phyloP scores from a whole-genome alignment of 1,140 invertebrate genomes.

The roundworm (Caenorhabditis elegans) region DNA sequence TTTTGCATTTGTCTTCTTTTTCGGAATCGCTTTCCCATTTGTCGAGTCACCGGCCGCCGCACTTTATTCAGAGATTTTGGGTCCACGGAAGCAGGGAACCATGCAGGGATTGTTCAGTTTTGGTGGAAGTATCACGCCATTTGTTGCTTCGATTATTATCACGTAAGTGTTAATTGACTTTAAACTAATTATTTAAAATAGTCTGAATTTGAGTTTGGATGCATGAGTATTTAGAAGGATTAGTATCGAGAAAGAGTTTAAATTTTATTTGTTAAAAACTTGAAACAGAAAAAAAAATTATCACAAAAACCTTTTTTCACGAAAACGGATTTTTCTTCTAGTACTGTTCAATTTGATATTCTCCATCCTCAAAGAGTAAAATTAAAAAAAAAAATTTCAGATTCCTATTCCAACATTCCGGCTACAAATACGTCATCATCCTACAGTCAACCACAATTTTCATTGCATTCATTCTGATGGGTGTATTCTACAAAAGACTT shows the following conservation, averaged over 20 bases:
- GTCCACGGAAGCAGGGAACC: slow-evolving; percentile 46
- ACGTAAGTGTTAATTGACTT: slow-evolving; percentile 21
- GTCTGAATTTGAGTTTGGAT: too few species aligned
- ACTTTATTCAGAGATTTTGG: slow-evolving; percentile 47
- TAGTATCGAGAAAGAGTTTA: too few species aligned
- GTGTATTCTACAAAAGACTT: slow-evolving; percentile 39
- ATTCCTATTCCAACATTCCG: slow-evolving; percentile 44
- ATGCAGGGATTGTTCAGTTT: slow-evolving; percentile 49
- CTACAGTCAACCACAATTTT: slow-evolving; percentile 24
- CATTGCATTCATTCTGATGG: slow-evolving; percentile 34
- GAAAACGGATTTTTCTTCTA: neutral
- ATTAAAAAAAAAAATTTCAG: slow-evolving; percentile 35
- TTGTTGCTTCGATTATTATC: slow-evolving; percentile 38
- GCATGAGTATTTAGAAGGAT: too few species aligned
- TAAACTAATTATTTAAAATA: too few species aligned
- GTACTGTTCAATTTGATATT: too few species aligned
- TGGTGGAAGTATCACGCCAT: slow-evolving; percentile 39
- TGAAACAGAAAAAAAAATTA: too few species aligned
- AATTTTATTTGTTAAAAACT: too few species aligned
- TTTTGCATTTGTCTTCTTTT: slow-evolving; percentile 37
- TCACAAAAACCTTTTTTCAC: neutral
- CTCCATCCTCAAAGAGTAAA: too few species aligned
- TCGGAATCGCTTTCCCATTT: slow-evolving; percentile 46
- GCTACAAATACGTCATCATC: slow-evolving; percentile 34
- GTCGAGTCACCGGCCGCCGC: slow-evolving; percentile 43